Base-by-base conservation (phyloP, 1,140 invertebrate species). In the Portunus trituberculatus region DNA sequence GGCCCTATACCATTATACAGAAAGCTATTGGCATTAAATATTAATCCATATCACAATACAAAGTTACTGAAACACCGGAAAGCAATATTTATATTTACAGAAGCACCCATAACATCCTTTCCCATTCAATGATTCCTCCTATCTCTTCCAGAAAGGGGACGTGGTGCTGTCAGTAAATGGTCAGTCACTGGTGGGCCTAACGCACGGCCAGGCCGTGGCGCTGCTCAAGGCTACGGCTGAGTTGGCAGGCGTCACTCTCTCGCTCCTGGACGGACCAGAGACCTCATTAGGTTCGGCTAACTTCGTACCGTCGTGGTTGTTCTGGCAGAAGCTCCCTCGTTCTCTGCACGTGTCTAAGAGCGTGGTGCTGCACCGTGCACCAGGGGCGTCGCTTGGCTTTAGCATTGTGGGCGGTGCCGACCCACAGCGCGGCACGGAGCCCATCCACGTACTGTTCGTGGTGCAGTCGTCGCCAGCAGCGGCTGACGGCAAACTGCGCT, bases 261-360 rank as follows among this genome's bases (percentile, higher is more conserved):
- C 97, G 91, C 96, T 97, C 87, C 96, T 97, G 16, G 97, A 96
- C 32, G 97, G 97, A 25, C 97, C 97, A 52, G 97, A 97, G 96
- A 97, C 97, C 20, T 97, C 96, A 76, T 46, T 97, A 29, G 97
- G 97, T 25, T 96, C 96, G 29, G 96, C 96, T 52, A 97, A 97
- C 96, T 97, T 97, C 96, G 97, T 97, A 14, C 97, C 97, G 20
- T 97, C 97, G 76, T 97, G 97, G 97, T 96, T 97, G 91, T 97
- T 97, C 96, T 97, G 97, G 97, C 97, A 97, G 91, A 96, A 97
- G 90, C 96, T 97, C 96, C 97, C 97, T 31, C 97, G 96, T 96
- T 97, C 96, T 28, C 97, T 97, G 95, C 97, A 97, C 91, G 96
- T 97, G 59, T 96, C 97, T 14, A 97, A 97, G 96, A 97, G 97